These are phyloP conservation scores for Sinonovacula constricta DNA, from an alignment of 1,140 invertebrate species.

Conservation along the genomic window DNA sequence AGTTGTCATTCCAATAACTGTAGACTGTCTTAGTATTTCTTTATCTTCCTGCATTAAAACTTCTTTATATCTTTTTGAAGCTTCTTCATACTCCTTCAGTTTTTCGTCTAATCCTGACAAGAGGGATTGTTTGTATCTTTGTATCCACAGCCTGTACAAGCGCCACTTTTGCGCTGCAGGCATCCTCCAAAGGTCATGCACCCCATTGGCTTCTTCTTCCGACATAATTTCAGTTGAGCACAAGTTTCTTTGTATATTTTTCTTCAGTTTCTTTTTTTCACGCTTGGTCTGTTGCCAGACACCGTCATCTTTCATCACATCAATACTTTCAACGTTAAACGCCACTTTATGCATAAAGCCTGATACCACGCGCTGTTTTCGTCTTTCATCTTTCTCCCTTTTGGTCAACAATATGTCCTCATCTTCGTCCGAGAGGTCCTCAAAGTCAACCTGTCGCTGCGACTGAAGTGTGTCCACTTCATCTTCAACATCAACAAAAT, in stretches of 20 bases:
- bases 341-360: constrained; percentile 22
- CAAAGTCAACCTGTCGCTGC: constrained; percentile 40
- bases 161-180: constrained; percentile 70
- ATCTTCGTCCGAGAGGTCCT: constrained; percentile 16
- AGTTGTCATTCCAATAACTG: constrained; percentile 76
- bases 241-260: constrained; percentile 35
- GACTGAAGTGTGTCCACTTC: constrained; percentile 36
- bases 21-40: constrained; percentile 70
- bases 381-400: constrained; percentile 26
- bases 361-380: constrained; percentile 14
- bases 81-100: constrained; percentile 54
- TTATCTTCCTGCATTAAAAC: constrained; percentile 67
- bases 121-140: constrained; percentile 56
- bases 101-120: constrained; percentile 52
- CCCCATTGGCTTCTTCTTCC: constrained; percentile 50
- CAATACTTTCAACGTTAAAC: constrained; percentile 38
- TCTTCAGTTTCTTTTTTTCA: constrained; percentile 48
- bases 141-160: constrained; percentile 74
- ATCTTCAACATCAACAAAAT: constrained; percentile 37
- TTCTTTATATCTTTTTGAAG: constrained; percentile 59
- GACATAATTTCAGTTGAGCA: constrained; percentile 49
- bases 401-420: constrained; percentile 34
- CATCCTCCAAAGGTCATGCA: constrained; percentile 69
- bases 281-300: constrained; percentile 29
- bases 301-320: constrained; percentile 8